Percentiles rank a stretch among this genome's conserved stretches.
Conservation (phyloP, 2,113 vertebrate genomes). For the Limanda limanda region DNA sequence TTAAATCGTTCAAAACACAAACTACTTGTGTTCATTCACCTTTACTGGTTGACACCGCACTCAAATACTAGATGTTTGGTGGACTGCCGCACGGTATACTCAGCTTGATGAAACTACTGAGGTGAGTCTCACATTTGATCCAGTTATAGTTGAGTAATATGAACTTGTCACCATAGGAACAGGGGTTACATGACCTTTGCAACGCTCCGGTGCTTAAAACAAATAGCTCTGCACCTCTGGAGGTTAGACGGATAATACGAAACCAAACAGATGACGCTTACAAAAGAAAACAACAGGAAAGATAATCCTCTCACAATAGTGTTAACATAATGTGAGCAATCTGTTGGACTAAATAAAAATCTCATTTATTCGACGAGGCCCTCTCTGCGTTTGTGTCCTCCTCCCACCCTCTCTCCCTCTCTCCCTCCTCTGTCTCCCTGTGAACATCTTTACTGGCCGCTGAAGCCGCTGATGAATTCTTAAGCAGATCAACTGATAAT, state of each 20-base stretch:
- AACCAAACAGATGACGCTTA: constrained; percentile 2
- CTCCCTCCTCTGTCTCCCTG: constrained; percentile 65
- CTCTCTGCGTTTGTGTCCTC: constrained; percentile 44
- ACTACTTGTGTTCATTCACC: background rate
- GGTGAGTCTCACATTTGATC: background rate
- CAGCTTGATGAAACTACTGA: background rate
- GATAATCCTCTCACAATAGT: constrained; percentile 48
- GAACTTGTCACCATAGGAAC: background rate
- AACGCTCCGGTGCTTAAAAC: background rate
- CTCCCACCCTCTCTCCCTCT: background rate
- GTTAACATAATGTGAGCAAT: constrained; percentile 64
- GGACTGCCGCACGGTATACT: background rate
- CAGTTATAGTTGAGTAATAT: background rate
- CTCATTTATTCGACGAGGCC: constrained; percentile 70
- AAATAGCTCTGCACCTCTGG: background rate
- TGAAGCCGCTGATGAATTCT: constrained; percentile 90
- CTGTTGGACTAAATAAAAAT: constrained; percentile 73
- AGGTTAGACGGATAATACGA: background rate
- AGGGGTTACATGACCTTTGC: background rate
- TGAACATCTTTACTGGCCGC: constrained; percentile 86
- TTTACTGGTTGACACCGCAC: background rate
- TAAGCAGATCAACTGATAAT: constrained; percentile 98
- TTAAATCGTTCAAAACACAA: background rate
- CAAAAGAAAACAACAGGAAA: constrained; percentile 32
- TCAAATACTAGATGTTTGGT: background rate